Conservation (phyloP, 1,140 invertebrate genomes). For the Bilobella aurantiaca region DNA sequence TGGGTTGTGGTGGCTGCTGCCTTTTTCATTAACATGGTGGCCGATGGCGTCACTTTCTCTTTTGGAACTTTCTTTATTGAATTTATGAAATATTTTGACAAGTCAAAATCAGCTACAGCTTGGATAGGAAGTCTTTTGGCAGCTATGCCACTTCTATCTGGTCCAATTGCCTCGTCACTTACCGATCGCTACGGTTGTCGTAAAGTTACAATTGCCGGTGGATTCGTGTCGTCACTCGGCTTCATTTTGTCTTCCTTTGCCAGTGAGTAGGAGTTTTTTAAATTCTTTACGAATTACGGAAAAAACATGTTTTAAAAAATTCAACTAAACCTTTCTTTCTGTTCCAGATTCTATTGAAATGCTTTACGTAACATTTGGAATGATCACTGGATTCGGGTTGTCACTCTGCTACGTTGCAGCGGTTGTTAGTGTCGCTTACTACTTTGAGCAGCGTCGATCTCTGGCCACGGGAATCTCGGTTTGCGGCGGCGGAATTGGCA, state of each 20-base stretch:
- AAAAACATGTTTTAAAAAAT: background rate
- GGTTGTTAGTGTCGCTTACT: constrained; percentile 88
- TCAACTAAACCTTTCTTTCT: background rate
- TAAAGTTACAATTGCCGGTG: constrained; percentile 66
- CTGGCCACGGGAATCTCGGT: constrained; percentile 87
- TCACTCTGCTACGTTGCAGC: constrained; percentile 72
- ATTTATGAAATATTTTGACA: constrained; percentile 71
- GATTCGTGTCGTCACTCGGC: constrained; percentile 63
- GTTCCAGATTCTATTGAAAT: constrained; percentile 56
- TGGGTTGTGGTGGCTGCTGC: constrained; percentile 68
- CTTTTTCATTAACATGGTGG: constrained; percentile 82
- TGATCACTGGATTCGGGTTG: constrained; percentile 73
- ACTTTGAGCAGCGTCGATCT: constrained; percentile 83
- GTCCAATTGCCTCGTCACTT: constrained; percentile 75
- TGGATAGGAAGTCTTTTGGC: constrained; percentile 83
- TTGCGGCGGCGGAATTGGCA: constrained; percentile 78
- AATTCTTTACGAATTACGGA: background rate
- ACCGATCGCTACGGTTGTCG: constrained; percentile 78
- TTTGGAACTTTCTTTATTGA: constrained; percentile 81
- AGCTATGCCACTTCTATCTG: constrained; percentile 77
- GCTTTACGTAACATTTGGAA: constrained; percentile 72
- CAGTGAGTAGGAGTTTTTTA: constrained; percentile 22
- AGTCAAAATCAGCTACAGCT: constrained; percentile 72
- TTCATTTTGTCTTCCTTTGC: constrained; percentile 67
- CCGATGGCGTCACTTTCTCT: constrained; percentile 88